A percentile compares a stretch with the other conserved stretches of the same genome.
These are phyloP conservation scores for Aphyosemion australe DNA, from an alignment of 2,113 vertebrate species.

Conservation along the genomic window DNA sequence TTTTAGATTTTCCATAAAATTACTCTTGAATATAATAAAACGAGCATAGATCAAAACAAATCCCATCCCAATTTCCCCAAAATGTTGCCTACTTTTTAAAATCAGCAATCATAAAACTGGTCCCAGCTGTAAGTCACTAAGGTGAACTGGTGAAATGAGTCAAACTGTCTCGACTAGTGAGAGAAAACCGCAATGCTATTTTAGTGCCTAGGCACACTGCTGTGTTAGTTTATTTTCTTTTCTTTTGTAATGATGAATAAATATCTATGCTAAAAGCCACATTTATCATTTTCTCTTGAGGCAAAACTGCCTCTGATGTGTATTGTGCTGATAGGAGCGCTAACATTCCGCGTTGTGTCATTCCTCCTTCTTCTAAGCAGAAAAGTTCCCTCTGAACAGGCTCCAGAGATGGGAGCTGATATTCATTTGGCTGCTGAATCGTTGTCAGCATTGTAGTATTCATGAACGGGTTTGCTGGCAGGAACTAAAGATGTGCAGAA, in stretches of 20 bases:
- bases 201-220: conserved; percentile 45
- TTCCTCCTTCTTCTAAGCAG: conserved; percentile 25
- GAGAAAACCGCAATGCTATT: conserved; percentile 41
- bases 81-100: conserved; percentile 22
- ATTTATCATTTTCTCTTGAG: conserved; percentile 61
- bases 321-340: conserved; percentile 53
- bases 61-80: not conserved
- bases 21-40: conserved; percentile 9
- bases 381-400: conserved; percentile 33
- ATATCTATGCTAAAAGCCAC: conserved; percentile 53
- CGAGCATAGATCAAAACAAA: conserved; percentile 18
- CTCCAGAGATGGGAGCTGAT: conserved; percentile 25
- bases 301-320: conserved; percentile 63
- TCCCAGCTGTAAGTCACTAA: conserved; percentile 12
- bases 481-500: conserved; percentile 11
- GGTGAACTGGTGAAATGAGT: conserved; percentile 40
- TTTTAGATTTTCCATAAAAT: not conserved
- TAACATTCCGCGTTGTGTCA: conserved; percentile 20
- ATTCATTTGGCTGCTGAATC: conserved; percentile 31
- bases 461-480: not conserved
- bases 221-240: conserved; percentile 32
- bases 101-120: conserved; percentile 25
- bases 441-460: conserved; percentile 20
- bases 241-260: conserved; percentile 30
- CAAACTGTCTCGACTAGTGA: conserved; percentile 32